Percentiles rank a stretch among this genome's conserved stretches.
These are phyloP conservation scores for Montipora foliosa DNA, from an alignment of 64 coral and sea anemone genomes.

Conservation along the genomic window DNA sequence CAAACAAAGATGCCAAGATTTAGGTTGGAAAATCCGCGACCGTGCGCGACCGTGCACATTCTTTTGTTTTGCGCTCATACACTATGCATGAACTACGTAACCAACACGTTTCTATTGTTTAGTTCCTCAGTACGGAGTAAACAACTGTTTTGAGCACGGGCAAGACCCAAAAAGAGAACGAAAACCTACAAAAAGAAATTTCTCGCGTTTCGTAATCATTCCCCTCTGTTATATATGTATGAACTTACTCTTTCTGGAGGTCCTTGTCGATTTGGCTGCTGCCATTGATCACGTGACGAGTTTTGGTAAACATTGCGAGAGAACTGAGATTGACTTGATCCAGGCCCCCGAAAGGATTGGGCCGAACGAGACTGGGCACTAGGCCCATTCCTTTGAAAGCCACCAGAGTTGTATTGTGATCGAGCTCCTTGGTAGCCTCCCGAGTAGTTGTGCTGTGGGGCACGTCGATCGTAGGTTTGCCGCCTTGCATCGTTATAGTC, in stretches of 20 bases:
- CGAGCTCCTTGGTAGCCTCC: slow-evolving; percentile 47
- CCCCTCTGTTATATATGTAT: too few species aligned
- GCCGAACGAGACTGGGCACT: slow-evolving; percentile 30
- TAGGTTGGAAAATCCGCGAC: too few species aligned
- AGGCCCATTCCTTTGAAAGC: slow-evolving; percentile 21
- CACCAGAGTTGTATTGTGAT: slow-evolving; percentile 21
- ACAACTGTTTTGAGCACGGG: too few species aligned
- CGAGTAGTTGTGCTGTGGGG: slow-evolving; percentile 12
- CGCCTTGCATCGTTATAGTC: slow-evolving; percentile 46
- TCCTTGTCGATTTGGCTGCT: slow-evolving; percentile 20
- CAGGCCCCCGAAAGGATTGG: slow-evolving; percentile 34
- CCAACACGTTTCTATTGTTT: too few species aligned
- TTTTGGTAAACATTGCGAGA: neutral
- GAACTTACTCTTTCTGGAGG: slow-evolving; percentile 57
- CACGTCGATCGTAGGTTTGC: slow-evolving; percentile 1
- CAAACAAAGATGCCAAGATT: too few species aligned
- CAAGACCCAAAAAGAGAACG: too few species aligned
- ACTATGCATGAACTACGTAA: too few species aligned
- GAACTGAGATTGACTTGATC: slow-evolving; percentile 51
- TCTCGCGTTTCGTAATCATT: too few species aligned
- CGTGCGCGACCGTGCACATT: too few species aligned
- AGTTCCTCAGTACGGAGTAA: too few species aligned
- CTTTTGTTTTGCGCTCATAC: too few species aligned
- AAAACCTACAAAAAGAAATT: neutral
- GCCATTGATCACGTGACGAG: slow-evolving; percentile 25